Evolutionary conservation across 2,888 invertebrate genomes (phyloP).

Genomic region (Platycnemis pennipes): DNA sequence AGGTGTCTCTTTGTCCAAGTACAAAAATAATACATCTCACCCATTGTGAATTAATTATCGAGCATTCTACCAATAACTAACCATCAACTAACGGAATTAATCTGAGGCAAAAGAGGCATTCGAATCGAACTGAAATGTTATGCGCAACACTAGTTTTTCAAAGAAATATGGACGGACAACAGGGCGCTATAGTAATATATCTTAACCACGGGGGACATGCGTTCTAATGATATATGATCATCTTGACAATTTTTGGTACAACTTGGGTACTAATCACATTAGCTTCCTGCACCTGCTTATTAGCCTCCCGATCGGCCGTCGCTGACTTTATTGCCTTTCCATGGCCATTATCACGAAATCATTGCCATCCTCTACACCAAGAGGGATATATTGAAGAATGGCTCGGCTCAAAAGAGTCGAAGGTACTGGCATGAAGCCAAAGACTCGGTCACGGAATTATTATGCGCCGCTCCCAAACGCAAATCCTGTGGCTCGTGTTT

Average conservation of each 20-base stretch:
- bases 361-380: neutral
- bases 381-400: neutral
- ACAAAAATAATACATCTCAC: too few relatives aligned
- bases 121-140: neutral
- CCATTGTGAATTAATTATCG: too few relatives aligned
- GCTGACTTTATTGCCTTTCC: neutral
- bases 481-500: conserved; percentile 8
- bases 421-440: neutral
- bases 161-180: neutral
- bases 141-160: neutral
- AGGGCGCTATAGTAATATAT: neutral
- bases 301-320: neutral
- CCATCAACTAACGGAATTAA: too few relatives aligned
- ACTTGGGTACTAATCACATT: neutral
- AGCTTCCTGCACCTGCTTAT: conserved; percentile 3
- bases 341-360: neutral
- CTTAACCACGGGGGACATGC: neutral
- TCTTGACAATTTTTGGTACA: neutral
- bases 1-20: too few relatives aligned
- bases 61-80: too few relatives aligned
- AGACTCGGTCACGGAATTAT: conserved; percentile 13
- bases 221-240: conserved; percentile 19
- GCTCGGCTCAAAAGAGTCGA: neutral
- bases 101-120: neutral
- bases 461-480: conserved; percentile 12